These are phyloP conservation scores for Micromussa lordhowensis DNA, from an alignment of 92 coral and sea anemone genomes.

Conservation along the genomic window DNA sequence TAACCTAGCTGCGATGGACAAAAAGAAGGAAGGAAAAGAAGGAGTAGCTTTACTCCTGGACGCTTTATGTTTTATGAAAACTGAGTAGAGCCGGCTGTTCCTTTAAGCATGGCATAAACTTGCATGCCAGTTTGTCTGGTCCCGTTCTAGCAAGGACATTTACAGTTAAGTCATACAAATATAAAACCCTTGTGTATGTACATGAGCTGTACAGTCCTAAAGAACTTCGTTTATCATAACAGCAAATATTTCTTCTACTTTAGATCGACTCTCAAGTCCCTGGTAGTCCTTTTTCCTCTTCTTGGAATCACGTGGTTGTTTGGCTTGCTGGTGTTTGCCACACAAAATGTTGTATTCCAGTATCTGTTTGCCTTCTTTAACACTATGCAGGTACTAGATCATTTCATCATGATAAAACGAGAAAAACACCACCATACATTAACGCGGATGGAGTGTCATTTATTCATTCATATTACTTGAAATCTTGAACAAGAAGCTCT, in stretches of 20 bases:
- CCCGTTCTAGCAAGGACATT: neutral
- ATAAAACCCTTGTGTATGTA: too few relatives aligned
- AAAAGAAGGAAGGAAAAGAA: too few relatives aligned
- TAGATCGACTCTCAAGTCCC: slow-evolving; percentile 88
- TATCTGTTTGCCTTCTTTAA: slow-evolving; percentile 83
- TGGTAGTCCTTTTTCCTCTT: slow-evolving; percentile 83
- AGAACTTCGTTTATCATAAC: neutral
- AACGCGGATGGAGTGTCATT: neutral
- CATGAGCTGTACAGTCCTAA: too few relatives aligned
- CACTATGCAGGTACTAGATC: slow-evolving; percentile 76
- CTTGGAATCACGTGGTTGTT: slow-evolving; percentile 94
- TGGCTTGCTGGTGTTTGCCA: slow-evolving; percentile 78
- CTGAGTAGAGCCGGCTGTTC: too few relatives aligned
- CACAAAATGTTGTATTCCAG: slow-evolving; percentile 71
- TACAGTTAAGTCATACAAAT: neutral
- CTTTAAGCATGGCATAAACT: too few relatives aligned
- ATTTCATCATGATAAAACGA: neutral
- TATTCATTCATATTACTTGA: too few relatives aligned
- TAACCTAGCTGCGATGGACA: too few relatives aligned
- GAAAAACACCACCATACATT: neutral
- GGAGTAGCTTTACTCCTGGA: too few relatives aligned
- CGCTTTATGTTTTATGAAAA: too few relatives aligned
- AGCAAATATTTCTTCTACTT: neutral
- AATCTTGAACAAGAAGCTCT: too few relatives aligned
- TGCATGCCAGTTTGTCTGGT: too few relatives aligned